Evolutionary conservation across 1,140 invertebrate species (phyloP).

Genomic region (Microvelia longipes): DNA sequence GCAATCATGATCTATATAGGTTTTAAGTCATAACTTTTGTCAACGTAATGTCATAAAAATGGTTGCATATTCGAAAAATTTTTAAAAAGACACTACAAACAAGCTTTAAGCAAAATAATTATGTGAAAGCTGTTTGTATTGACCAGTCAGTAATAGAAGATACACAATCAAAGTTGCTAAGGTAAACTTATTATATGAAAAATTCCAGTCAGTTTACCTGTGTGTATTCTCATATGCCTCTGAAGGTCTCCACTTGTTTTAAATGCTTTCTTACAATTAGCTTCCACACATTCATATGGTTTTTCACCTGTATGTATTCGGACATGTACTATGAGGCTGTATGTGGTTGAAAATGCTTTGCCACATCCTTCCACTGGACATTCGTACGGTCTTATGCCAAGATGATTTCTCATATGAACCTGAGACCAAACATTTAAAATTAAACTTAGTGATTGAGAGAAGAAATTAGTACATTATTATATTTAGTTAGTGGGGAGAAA

Average conservation of each 20-base stretch:
- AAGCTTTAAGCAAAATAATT: too few relatives aligned
- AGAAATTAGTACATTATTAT: too few relatives aligned
- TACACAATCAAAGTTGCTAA: too few relatives aligned
- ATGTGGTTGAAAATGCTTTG: slow-evolving; percentile 51
- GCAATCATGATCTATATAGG: too few relatives aligned
- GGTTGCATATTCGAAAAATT: too few relatives aligned
- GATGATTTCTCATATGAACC: slow-evolving; percentile 49
- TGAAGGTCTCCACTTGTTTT: slow-evolving; percentile 54
- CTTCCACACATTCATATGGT: slow-evolving; percentile 44
- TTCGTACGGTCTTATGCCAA: slow-evolving; percentile 42
- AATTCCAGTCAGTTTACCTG: slow-evolving; percentile 40
- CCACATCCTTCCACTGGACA: slow-evolving; percentile 41
- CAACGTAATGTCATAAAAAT: too few relatives aligned
- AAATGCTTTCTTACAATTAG: slow-evolving; percentile 46
- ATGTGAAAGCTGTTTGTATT: too few relatives aligned
- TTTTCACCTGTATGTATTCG: slow-evolving; percentile 52
- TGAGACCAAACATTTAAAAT: slow-evolving; percentile 22
- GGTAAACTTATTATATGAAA: too few relatives aligned
- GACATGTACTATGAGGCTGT: slow-evolving; percentile 49
- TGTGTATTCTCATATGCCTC: slow-evolving; percentile 52
- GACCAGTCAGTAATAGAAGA: too few relatives aligned
- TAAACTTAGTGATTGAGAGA: background rate
- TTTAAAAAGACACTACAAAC: too few relatives aligned
- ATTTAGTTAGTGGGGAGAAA: too few relatives aligned
- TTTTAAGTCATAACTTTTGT: too few relatives aligned